Percentiles rank a stretch among this genome's conserved stretches.
Evolutionary conservation across 2,888 invertebrate species (phyloP).

Genomic region (Athripsodes cinereus): DNA sequence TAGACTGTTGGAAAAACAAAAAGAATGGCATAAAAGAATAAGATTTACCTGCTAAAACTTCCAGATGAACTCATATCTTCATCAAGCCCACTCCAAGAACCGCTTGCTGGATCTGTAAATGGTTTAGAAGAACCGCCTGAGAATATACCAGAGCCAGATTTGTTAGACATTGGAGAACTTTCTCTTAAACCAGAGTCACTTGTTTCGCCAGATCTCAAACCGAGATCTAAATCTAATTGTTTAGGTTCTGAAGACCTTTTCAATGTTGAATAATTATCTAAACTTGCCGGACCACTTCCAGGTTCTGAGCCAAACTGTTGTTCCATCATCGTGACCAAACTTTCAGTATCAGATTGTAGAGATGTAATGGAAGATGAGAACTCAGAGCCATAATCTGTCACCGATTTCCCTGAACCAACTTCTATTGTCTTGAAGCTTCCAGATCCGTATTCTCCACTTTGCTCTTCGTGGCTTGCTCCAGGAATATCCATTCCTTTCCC

Average conservation of each 20-base stretch:
- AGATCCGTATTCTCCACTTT: constrained; percentile 33
- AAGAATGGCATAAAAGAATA: too few species aligned
- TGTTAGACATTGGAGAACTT: constrained; percentile 49
- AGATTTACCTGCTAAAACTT: constrained; percentile 46
- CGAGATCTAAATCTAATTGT: constrained; percentile 35
- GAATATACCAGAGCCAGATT: constrained; percentile 46
- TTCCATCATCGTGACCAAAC: constrained; percentile 47
- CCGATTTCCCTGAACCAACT: constrained; percentile 40
- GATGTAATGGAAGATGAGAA: constrained; percentile 49
- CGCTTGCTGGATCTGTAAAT: constrained; percentile 52
- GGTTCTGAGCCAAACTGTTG: constrained; percentile 32
- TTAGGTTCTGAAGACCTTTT: constrained; percentile 39
- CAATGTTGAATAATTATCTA: constrained; percentile 43
- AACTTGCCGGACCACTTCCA: constrained; percentile 37
- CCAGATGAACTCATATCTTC: constrained; percentile 50
- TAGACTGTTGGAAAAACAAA: too few species aligned
- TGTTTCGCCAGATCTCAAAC: constrained; percentile 37
- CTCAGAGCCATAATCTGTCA: constrained; percentile 39
- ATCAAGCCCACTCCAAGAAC: constrained; percentile 51
- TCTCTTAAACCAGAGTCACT: constrained; percentile 33
- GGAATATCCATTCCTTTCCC: constrained; percentile 48
- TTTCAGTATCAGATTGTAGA: constrained; percentile 48
- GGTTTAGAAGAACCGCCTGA: constrained; percentile 47
- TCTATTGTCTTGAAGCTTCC: constrained; percentile 27
- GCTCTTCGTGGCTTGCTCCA: constrained; percentile 27